Evolutionary conservation across 2,888 invertebrate genomes (phyloP).

Genomic region (Cheilosia vulpina): DNA sequence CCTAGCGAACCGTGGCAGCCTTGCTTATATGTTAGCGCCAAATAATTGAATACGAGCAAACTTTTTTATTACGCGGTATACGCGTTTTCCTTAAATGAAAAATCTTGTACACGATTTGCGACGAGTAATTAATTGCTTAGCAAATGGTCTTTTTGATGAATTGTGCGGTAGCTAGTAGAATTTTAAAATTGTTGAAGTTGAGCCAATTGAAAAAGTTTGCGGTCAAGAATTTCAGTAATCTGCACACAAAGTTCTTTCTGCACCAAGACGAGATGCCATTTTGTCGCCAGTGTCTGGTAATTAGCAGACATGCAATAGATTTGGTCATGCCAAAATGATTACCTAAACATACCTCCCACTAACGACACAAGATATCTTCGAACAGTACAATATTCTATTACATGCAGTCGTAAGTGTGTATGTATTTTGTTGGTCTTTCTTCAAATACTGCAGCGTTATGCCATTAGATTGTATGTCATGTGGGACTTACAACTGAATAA

Average conservation of each 20-base stretch:
- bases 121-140: slow-evolving; percentile 22
- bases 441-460: too few relatives aligned
- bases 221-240: slow-evolving; percentile 33
- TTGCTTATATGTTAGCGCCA: slow-evolving; percentile 13
- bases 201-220: slow-evolving; percentile 30
- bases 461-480: too few relatives aligned
- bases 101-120: not conserved
- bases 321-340: not conserved
- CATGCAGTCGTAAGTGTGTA: too few relatives aligned
- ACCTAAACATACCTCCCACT: not conserved
- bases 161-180: slow-evolving; percentile 4
- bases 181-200: slow-evolving; percentile 23
- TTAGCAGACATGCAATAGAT: slow-evolving; percentile 11
- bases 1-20: not conserved
- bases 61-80: not conserved
- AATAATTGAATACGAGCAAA: not conserved
- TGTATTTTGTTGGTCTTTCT: too few relatives aligned
- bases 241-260: not conserved
- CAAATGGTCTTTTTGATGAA: slow-evolving; percentile 28
- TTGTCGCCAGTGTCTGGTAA: slow-evolving; percentile 15
- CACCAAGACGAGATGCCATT: not conserved
- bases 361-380: not conserved
- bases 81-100: slow-evolving; percentile 27
- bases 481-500: too few relatives aligned
- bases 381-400: not conserved